Conservation (phyloP, 2,888 invertebrate genomes). For the Sphaerophoria rueppellii region DNA sequence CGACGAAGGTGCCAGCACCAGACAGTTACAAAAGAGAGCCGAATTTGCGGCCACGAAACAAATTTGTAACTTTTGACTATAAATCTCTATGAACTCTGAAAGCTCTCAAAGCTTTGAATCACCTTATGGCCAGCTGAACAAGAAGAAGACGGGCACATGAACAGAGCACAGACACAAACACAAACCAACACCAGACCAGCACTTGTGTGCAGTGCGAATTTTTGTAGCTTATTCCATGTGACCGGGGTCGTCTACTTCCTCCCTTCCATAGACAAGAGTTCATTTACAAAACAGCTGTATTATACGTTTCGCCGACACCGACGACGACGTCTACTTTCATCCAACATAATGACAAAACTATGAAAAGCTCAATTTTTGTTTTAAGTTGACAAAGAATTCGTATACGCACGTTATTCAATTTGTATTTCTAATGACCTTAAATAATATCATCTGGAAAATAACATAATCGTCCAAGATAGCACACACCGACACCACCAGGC, state of each 20-base stretch:
- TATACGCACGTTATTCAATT: constrained; percentile 34
- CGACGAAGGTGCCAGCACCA: too few relatives aligned
- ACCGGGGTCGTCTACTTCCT: constrained; percentile 72
- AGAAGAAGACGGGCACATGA: too few relatives aligned
- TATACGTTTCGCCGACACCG: constrained; percentile 32
- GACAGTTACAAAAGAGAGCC: not conserved
- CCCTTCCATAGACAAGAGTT: constrained; percentile 54
- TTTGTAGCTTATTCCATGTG: constrained; percentile 59
- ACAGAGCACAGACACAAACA: not conserved
- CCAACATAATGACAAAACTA: constrained; percentile 47
- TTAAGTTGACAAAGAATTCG: constrained; percentile 21
- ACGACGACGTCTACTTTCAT: constrained; percentile 16
- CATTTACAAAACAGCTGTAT: constrained; percentile 66
- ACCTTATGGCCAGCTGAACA: constrained; percentile 6
- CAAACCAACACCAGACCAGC: not conserved
- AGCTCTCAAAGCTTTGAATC: constrained; percentile 35
- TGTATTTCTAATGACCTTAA: constrained; percentile 48
- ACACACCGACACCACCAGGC: constrained; percentile 15
- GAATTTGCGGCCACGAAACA: not conserved
- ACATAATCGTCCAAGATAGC: too few relatives aligned
- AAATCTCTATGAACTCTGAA: constrained; percentile 4
- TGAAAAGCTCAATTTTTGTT: constrained; percentile 16
- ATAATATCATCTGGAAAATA: constrained; percentile 53
- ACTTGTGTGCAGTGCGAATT: constrained; percentile 35
- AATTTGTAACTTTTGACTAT: not conserved